Percentiles rank a stretch among this genome's conserved stretches.
Evolutionary conservation across 2,797 vertebrate species (phyloP).

Genomic region (Jordanella pulchra): DNA sequence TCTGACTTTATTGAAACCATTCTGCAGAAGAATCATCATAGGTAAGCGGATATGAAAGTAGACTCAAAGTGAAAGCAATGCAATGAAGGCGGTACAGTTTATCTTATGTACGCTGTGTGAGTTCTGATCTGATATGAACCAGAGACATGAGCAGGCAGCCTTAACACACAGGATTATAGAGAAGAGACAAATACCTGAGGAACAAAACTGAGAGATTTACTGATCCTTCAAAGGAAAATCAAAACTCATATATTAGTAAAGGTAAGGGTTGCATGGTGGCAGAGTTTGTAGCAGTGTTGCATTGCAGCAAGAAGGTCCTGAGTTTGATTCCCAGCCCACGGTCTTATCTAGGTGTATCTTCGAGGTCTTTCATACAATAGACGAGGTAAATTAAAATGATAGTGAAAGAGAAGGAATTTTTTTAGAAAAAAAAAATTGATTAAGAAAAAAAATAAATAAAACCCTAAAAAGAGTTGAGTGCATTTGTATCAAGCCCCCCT

Average conservation of each 20-base stretch:
- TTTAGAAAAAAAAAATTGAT: background rate
- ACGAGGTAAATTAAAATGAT: background rate
- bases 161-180: slow-evolving; percentile 1
- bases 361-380: background rate
- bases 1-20: background rate
- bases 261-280: no score
- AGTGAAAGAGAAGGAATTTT: background rate
- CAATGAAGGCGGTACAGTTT: background rate
- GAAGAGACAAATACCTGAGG: background rate
- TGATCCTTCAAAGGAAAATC: background rate
- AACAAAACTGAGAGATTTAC: slow-evolving; percentile 2
- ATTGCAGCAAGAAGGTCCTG: no score
- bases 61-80: background rate
- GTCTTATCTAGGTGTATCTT: no score
- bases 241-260: background rate
- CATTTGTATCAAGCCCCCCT: background rate
- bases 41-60: background rate
- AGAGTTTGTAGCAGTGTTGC: no score
- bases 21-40: background rate
- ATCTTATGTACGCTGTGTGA: background rate
- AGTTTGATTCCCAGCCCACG: no score
- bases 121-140: slow-evolving; percentile 1
- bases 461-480: background rate
- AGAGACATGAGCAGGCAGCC: slow-evolving; percentile 11
- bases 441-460: background rate